Evolutionary conservation across 2,113 vertebrate species (phyloP), one percentile per base, ranked within the genome.

Genomic region (Pionites leucogaster): DNA sequence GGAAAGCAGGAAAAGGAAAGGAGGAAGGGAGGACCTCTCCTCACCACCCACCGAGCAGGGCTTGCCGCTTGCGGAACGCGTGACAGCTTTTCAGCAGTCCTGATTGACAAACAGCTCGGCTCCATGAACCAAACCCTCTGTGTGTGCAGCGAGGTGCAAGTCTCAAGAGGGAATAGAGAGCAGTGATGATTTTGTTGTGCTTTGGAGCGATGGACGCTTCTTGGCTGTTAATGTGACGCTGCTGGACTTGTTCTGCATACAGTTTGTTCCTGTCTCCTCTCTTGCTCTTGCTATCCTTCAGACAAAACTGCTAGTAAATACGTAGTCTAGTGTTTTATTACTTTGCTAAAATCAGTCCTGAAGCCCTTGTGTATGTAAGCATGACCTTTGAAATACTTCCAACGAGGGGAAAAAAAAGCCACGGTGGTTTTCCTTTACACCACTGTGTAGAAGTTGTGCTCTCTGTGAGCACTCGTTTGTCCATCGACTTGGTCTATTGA

Each of bases 11-110:
- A 37, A 53, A 63, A 39, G 35, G 33, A 59, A 23, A 18, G 50
- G 50, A 33, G 39, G 63, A 47, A 52, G 20, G 31, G 64, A 60
- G 64, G 52, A 42, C 41, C 35, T 37, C 28, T 82, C 69, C 67
- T 35, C 33, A 46, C 62, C 31, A 17, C 46, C 42, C 4, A 3
- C 55, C 0, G 3, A 29, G 68, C 7, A 2, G 0, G 7, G 31
- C 53, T 76, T 33, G 63, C 55, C 16, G 1, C 29, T 59, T 10
- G 42, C 1, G 0, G 50, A 16, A 53, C 2, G 1, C 2, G 0
- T 20, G 62, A 10, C 41, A 50, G 74, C 44, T 59, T 85, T 49
- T 65, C 41, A 4, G 68, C 57, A 29, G 49, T 18, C 13, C 17
- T 29, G 33, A 19, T 3, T 17, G 79, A 60, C 49, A 39, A 25